Evolutionary conservation across 2,888 invertebrate species (phyloP).

Genomic region (Odontocolon sp.): DNA sequence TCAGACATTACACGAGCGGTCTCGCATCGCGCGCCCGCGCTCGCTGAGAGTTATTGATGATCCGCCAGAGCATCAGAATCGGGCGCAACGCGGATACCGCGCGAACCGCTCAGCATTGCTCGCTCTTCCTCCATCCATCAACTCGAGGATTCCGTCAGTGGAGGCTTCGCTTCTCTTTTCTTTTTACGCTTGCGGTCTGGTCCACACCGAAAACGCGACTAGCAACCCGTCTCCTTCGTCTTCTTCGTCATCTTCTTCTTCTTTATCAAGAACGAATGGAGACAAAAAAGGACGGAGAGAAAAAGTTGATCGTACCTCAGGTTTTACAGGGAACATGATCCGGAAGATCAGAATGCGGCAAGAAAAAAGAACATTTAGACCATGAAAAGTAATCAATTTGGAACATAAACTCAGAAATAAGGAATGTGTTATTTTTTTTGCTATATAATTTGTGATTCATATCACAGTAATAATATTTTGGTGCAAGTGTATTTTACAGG

Average conservation of each 20-base stretch:
- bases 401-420: neutral
- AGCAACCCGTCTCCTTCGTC: neutral
- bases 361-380: neutral
- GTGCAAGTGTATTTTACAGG: too few species aligned
- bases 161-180: conserved; percentile 43
- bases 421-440: neutral
- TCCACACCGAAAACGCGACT: conserved; percentile 39
- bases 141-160: conserved; percentile 53
- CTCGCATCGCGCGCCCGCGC: conserved; percentile 15
- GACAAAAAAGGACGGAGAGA: neutral
- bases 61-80: conserved; percentile 50
- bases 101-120: conserved; percentile 51
- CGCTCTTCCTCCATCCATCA: conserved; percentile 58
- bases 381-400: neutral
- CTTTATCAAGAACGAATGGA: conserved; percentile 19
- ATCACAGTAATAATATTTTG: too few species aligned
- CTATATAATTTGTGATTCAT: too few species aligned
- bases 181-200: conserved; percentile 23
- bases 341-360: neutral
- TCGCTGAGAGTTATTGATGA: conserved; percentile 63
- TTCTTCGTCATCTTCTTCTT: too few species aligned
- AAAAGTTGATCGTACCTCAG: conserved; percentile 23
- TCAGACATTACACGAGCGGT: conserved; percentile 36
- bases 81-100: conserved; percentile 55
- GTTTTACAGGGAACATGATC: neutral